Percentiles rank a stretch among this genome's conserved stretches.
These are phyloP conservation scores for Xestia c-nigrum DNA, from an alignment of 2,888 invertebrate genomes.

Conservation along the genomic window DNA sequence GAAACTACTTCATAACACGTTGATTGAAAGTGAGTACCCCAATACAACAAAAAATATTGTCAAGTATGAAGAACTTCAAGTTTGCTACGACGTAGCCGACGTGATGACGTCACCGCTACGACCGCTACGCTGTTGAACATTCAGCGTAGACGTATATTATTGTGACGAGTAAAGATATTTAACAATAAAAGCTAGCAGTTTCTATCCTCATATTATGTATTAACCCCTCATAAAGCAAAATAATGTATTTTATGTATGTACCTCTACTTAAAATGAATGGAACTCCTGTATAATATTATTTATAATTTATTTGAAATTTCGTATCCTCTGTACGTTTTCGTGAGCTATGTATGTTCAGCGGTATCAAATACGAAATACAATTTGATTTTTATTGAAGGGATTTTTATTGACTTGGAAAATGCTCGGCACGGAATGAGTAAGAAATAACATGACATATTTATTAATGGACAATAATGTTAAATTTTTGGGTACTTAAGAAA, in stretches of 20 bases:
- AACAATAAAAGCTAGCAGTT: not conserved
- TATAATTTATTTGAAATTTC: not conserved
- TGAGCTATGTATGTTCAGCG: too few species aligned
- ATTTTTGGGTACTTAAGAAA: not conserved
- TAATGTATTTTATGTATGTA: not conserved
- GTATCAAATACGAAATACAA: not conserved
- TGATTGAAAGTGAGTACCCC: not conserved
- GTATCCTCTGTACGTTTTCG: not conserved
- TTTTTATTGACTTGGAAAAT: not conserved
- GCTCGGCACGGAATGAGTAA: not conserved
- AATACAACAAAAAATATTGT: not conserved
- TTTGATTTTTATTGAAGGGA: not conserved
- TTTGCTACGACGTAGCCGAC: constrained; percentile 13
- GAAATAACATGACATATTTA: not conserved
- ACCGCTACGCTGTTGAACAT: not conserved
- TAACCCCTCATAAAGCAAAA: not conserved
- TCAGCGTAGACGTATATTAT: too few species aligned
- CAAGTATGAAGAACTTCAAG: not conserved
- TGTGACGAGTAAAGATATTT: not conserved
- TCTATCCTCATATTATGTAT: not conserved
- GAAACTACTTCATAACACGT: not conserved
- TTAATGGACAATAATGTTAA: not conserved
- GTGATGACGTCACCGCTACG: constrained; percentile 13
- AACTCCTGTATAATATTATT: not conserved
- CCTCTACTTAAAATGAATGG: not conserved